Evolutionary conservation across 2,113 vertebrate genomes (phyloP).

Genomic region (Gopherus flavomarginatus): DNA sequence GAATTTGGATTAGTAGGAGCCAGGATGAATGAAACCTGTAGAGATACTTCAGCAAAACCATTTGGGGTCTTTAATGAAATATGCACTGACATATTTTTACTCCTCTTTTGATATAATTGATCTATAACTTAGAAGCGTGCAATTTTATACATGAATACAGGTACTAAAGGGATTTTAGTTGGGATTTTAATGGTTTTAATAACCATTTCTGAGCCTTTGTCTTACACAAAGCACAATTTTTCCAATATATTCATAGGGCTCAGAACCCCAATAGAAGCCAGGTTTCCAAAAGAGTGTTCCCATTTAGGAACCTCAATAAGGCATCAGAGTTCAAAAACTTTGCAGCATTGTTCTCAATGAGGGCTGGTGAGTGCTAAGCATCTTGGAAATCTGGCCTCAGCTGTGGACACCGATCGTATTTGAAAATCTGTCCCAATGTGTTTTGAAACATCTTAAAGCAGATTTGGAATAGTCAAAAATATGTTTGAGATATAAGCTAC

Average conservation of each 20-base stretch:
- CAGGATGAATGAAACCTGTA: too few relatives aligned
- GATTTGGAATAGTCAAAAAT: background rate
- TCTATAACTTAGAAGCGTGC: too few relatives aligned
- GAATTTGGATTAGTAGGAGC: too few relatives aligned
- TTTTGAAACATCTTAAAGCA: background rate
- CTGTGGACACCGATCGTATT: background rate
- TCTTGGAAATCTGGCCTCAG: background rate
- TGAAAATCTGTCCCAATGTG: background rate
- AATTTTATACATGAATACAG: too few relatives aligned
- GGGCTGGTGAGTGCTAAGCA: background rate
- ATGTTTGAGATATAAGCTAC: background rate
- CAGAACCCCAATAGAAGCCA: background rate
- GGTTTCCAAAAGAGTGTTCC: background rate
- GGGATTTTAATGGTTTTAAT: too few relatives aligned
- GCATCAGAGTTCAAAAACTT: rapidly evolving
- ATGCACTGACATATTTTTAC: too few relatives aligned
- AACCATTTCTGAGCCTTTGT: too few relatives aligned
- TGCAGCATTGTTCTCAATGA: background rate
- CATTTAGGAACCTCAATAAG: background rate
- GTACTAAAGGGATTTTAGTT: too few relatives aligned
- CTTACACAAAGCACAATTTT: background rate
- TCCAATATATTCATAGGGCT: background rate
- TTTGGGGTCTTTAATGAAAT: too few relatives aligned
- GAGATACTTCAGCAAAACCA: too few relatives aligned
- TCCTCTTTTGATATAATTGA: too few relatives aligned